phyloP scores from a whole-genome alignment of 2,113 vertebrate genomes.

The Vicugna pacos region DNA sequence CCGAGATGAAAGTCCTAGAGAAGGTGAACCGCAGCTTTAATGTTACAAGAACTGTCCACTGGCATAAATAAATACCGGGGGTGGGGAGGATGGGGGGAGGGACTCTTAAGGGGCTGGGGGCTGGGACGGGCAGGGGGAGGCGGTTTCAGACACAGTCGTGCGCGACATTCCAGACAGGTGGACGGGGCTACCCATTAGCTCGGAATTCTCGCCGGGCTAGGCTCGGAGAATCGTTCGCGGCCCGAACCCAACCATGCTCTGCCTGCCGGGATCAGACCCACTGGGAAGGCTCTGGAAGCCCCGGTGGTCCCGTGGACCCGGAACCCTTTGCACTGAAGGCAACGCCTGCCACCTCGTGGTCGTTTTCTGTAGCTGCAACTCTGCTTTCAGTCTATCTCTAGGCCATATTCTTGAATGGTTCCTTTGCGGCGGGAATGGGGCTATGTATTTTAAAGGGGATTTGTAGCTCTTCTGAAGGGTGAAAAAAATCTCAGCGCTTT shows the following conservation, averaged over 20 bases:
- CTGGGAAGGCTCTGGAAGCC: background rate
- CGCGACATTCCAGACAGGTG: slow-evolving; percentile 81
- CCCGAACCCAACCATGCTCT: slow-evolving; percentile 46
- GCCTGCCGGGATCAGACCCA: background rate
- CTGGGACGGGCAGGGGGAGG: slow-evolving; percentile 36
- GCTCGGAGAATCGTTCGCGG: background rate
- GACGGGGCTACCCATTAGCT: slow-evolving; percentile 41
- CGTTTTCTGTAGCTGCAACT: background rate
- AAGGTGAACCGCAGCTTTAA: slow-evolving; percentile 88
- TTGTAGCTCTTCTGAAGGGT: background rate
- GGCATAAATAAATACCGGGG: slow-evolving; percentile 83
- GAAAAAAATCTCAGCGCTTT: background rate
- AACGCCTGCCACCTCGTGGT: slow-evolving; percentile 85
- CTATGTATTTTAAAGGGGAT: background rate
- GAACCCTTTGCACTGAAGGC: slow-evolving; percentile 41
- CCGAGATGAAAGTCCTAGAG: slow-evolving; percentile 94
- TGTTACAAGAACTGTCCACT: slow-evolving; percentile 91
- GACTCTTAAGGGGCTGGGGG: slow-evolving; percentile 7
- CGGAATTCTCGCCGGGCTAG: slow-evolving; percentile 39
- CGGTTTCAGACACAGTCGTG: slow-evolving; percentile 37
- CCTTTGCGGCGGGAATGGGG: background rate
- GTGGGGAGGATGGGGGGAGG: slow-evolving; percentile 51
- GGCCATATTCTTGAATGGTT: background rate
- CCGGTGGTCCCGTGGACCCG: background rate
- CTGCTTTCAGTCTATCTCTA: background rate